Conservation (phyloP, 2,113 vertebrate genomes). For the Clarias magur region DNA sequence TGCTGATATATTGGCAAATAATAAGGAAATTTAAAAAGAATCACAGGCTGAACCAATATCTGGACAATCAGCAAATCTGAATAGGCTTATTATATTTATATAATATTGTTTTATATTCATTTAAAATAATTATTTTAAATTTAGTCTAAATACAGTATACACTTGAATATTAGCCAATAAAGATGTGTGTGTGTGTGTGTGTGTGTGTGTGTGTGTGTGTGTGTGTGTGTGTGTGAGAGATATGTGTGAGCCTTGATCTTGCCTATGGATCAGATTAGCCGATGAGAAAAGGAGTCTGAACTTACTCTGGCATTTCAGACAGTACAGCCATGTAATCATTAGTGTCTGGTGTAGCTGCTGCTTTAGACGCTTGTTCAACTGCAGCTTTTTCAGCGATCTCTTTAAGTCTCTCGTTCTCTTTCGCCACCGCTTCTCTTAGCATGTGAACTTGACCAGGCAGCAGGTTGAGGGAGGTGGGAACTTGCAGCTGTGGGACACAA, state of each 20-base stretch:
- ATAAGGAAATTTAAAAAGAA: no score
- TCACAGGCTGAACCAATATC: no score
- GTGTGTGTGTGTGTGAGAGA: no score
- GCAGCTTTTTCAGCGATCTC: neutral
- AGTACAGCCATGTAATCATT: neutral
- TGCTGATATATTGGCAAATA: no score
- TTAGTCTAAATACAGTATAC: no score
- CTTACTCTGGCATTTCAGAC: no score
- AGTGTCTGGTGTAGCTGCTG: no score
- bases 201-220: no score
- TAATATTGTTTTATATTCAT: no score
- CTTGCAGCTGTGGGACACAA: conserved; percentile 66
- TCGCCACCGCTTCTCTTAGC: conserved; percentile 69
- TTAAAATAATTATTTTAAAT: no score
- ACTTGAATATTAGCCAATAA: neutral
- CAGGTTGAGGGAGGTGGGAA: conserved; percentile 74
- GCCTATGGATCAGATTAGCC: neutral
- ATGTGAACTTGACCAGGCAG: conserved; percentile 80
- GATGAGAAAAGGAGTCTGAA: conserved; percentile 12
- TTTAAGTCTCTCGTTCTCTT: conserved; percentile 66
- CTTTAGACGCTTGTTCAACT: neutral
- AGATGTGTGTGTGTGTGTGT: neutral
- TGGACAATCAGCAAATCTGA: no score
- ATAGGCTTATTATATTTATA: no score
- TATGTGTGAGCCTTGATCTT: neutral